Conservation (phyloP, 2,888 invertebrate genomes). For the Polymixis flavicincta region DNA sequence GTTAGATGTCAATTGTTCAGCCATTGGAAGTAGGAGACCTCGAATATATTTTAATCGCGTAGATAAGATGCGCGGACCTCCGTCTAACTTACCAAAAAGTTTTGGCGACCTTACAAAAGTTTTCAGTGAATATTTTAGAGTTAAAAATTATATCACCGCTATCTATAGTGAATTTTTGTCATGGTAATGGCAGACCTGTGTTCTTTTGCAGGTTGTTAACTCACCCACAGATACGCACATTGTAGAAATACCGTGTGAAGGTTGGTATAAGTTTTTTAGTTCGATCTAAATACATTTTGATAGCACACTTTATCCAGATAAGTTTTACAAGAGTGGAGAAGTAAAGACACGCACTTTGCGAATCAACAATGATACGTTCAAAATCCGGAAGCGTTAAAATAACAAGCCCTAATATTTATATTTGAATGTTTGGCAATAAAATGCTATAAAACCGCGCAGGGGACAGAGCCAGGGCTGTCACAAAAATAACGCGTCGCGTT, state of each 20-base stretch:
- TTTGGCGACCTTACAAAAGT: neutral
- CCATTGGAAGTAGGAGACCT: neutral
- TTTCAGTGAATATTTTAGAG: neutral
- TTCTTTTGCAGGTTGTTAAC: neutral
- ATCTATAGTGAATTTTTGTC: neutral
- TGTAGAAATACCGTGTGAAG: neutral
- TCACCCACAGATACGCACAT: neutral
- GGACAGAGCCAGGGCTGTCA: conserved; percentile 78
- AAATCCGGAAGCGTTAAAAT: conserved; percentile 36
- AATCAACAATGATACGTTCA: neutral
- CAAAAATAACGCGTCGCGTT: conserved; percentile 87
- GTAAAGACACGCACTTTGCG: neutral
- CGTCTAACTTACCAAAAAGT: neutral
- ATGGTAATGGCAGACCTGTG: neutral
- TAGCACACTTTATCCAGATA: neutral
- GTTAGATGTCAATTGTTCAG: neutral
- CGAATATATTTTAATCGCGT: neutral
- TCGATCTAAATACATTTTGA: neutral
- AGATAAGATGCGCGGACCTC: neutral
- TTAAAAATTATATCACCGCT: neutral
- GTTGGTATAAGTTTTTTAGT: neutral
- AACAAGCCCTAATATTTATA: conserved; percentile 56
- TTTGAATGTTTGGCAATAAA: conserved; percentile 69
- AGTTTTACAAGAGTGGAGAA: neutral
- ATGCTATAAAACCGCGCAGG: conserved; percentile 67